Evolutionary conservation across 2,113 vertebrate genomes (phyloP).

Genomic region (Pleuronectes platessa): DNA sequence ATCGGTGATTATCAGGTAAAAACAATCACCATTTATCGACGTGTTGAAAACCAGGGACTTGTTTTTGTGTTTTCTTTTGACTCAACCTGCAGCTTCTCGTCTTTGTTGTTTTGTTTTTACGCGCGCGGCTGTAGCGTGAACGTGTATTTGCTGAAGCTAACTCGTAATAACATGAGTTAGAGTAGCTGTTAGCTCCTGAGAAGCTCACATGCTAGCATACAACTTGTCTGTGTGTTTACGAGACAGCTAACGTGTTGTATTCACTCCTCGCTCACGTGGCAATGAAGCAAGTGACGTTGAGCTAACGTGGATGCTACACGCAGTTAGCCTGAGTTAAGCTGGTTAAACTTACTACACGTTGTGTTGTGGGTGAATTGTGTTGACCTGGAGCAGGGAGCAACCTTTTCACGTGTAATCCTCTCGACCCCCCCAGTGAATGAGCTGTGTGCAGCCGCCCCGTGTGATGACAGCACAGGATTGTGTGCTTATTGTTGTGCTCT

Average conservation of each 20-base stretch:
- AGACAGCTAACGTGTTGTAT: background rate
- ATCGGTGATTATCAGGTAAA: background rate
- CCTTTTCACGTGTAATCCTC: conserved; percentile 47
- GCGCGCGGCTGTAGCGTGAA: background rate
- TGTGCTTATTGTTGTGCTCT: conserved; percentile 50
- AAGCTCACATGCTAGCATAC: background rate
- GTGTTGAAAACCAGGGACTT: background rate
- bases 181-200: too few species aligned
- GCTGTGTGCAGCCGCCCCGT: conserved; percentile 28
- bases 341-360: too few species aligned
- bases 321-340: background rate
- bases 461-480: conserved; percentile 69
- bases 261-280: too few species aligned
- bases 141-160: conserved; percentile 11
- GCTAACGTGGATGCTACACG: background rate
- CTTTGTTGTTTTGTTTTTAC: background rate
- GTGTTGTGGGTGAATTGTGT: background rate
- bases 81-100: background rate
- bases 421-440: conserved; percentile 54
- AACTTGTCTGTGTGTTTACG: background rate
- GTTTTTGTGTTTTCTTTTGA: background rate
- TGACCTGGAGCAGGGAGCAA: background rate
- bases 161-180: background rate
- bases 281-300: background rate
- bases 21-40: background rate